Evolutionary conservation across 2,797 vertebrate species (phyloP), one percentile per base, ranked within the genome.

Genomic region (Basileuterus tristriatus): DNA sequence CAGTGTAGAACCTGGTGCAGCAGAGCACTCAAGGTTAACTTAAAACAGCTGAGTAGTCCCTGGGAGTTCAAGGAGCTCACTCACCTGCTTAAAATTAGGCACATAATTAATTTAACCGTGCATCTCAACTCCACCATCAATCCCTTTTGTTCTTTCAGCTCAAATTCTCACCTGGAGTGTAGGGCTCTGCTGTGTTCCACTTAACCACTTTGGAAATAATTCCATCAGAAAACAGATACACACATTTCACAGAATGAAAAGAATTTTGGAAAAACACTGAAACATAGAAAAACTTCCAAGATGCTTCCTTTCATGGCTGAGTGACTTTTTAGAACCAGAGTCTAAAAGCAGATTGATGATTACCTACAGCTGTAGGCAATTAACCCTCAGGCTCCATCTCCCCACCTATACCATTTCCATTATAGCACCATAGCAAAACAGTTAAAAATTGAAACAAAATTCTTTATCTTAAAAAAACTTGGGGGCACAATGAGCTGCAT

Each of bases 211-310:
- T 0, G 2, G 75, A 79, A 82, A 64, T 19, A 74, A 70, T 15
- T 37, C 19, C 13, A 59, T 23, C 22, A 89, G 34, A 68, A 83
- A 87, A 70, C 2, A 62, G 37, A 58, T 9, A 27, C 5, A 23
- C 3, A 19, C 4, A 20, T 71, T 50, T 84, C 18, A 36, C 1
- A 16, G 3, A 2, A 69, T 3, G 0, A 11, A 69, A 55, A 59
- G 2, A 59, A 67, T 10, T 34, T 13, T 15, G 50, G 14, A 32
- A 68, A 70, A 58, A 41, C 7, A n/a, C 0, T 26, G 8, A 74
- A 70, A 55, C 24, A 7, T 1, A 64, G 32, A 89, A 74, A 39
- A 64, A 17, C 6, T 49, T 83, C 6, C 11, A 86, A 29, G 32
- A 34, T 29, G 8, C 10, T 80, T 56, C 29, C 15, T 70, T 78